phyloP scores from a whole-genome alignment of 2,113 vertebrate genomes.

The Steatornis caripensis region DNA sequence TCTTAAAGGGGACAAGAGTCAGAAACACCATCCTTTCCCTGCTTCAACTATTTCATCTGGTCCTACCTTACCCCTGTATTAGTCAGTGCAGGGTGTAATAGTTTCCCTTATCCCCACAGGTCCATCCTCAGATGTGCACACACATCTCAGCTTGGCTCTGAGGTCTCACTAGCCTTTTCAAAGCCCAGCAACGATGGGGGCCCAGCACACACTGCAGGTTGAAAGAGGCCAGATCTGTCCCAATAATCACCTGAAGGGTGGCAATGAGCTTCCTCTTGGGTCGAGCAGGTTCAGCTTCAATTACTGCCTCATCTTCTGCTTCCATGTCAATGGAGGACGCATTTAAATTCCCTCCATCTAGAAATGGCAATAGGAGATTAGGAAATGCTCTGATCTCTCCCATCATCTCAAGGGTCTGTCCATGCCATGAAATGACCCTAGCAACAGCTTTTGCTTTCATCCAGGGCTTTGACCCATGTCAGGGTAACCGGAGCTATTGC shows the following conservation, averaged over 20 bases:
- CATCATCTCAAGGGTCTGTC: background rate
- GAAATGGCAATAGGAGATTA: background rate
- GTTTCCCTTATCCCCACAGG: background rate
- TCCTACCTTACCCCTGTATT: background rate
- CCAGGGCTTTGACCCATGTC: background rate
- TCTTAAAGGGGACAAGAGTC: background rate
- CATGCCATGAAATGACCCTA: background rate
- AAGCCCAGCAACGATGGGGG: background rate
- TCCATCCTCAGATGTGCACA: background rate
- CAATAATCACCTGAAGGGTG: conserved; percentile 72
- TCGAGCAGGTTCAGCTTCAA: conserved; percentile 62
- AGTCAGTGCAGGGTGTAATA: background rate
- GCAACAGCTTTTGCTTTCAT: background rate
- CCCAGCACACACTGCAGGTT: background rate
- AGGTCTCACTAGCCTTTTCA: background rate
- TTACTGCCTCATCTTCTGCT: conserved; percentile 57
- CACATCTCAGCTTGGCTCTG: background rate
- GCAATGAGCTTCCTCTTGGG: conserved; percentile 71
- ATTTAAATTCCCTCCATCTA: conserved; percentile 73
- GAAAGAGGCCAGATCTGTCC: background rate
- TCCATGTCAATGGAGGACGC: conserved; percentile 60
- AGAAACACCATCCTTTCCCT: background rate
- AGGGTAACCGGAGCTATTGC: background rate
- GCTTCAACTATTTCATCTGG: background rate
- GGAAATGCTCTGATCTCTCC: background rate